Conservation (phyloP, 2,888 invertebrate species). For the Neria commutata region DNA sequence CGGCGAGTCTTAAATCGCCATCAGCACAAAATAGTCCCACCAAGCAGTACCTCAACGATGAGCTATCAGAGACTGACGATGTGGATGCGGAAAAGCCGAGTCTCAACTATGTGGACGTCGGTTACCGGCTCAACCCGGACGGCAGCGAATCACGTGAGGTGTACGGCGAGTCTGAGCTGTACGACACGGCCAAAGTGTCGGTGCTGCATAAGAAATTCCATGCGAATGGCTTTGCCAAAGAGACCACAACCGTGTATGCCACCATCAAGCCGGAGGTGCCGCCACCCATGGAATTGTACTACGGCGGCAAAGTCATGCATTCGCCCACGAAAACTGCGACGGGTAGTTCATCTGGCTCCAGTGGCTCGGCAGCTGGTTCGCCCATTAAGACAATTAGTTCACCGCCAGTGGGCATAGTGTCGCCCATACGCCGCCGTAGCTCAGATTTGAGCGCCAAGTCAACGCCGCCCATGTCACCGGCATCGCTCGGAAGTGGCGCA, state of each 20-base stretch:
- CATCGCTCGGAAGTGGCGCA: conserved; percentile 31
- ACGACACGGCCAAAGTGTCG: conserved; percentile 54
- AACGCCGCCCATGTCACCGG: conserved; percentile 49
- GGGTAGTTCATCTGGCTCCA: conserved; percentile 24
- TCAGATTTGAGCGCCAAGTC: conserved; percentile 45
- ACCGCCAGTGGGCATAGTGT: conserved; percentile 54
- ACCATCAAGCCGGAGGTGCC: conserved; percentile 59
- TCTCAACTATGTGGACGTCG: conserved; percentile 61
- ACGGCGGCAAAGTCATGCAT: conserved; percentile 31
- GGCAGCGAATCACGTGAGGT: conserved; percentile 60
- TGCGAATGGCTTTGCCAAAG: conserved; percentile 55
- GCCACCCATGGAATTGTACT: conserved; percentile 44
- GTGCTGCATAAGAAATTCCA: conserved; percentile 60
- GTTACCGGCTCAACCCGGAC: conserved; percentile 61
- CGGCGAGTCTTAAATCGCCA: conserved; percentile 17
- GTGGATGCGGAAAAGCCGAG: conserved; percentile 45
- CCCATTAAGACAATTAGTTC: conserved; percentile 38
- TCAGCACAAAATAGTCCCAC: conserved; percentile 3
- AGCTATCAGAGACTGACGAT: neutral
- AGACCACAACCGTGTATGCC: conserved; percentile 61
- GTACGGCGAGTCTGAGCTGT: conserved; percentile 61
- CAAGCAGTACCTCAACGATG: conserved; percentile 3
- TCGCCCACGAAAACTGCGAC: conserved; percentile 36
- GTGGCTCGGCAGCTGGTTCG: conserved; percentile 42
- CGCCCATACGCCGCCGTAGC: conserved; percentile 48